Percentiles rank a stretch among this genome's conserved stretches.
phyloP scores from a whole-genome alignment of 2,113 vertebrate species.

The Macrotus californicus region DNA sequence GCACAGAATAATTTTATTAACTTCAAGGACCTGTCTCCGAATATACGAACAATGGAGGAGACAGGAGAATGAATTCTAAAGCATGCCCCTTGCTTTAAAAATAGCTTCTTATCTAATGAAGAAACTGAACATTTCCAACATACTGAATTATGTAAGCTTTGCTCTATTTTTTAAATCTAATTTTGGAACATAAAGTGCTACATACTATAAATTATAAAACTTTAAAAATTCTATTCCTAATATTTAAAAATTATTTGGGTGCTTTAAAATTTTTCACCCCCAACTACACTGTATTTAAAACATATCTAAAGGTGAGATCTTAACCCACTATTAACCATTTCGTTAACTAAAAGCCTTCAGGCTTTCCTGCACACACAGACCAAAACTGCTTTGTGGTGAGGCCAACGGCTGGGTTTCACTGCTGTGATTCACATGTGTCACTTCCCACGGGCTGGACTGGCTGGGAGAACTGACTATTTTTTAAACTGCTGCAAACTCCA shows the following conservation, averaged over 20 bases:
- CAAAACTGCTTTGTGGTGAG: slow-evolving; percentile 83
- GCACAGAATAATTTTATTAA: slow-evolving; percentile 45
- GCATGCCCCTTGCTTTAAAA: neutral
- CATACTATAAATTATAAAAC: neutral
- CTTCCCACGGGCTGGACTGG: slow-evolving; percentile 62
- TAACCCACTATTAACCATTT: slow-evolving; percentile 61
- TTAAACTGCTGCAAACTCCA: slow-evolving; percentile 77
- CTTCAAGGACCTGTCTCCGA: neutral
- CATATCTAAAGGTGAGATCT: slow-evolving; percentile 51
- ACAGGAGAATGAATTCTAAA: too few relatives aligned
- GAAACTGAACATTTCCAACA: neutral
- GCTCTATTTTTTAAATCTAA: slow-evolving; percentile 45
- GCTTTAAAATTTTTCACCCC: slow-evolving; percentile 30
- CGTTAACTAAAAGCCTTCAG: slow-evolving; percentile 72
- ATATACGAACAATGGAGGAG: neutral
- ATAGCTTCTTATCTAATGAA: neutral
- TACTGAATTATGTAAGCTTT: neutral
- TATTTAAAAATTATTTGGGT: slow-evolving; percentile 41
- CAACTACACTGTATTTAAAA: slow-evolving; percentile 13
- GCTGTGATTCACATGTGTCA: slow-evolving; percentile 67
- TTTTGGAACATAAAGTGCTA: neutral
- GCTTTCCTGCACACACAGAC: slow-evolving; percentile 83
- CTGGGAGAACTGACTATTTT: slow-evolving; percentile 72
- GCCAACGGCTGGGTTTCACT: slow-evolving; percentile 77
- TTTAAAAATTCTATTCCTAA: neutral